Base-by-base conservation (phyloP, 2,797 vertebrate genomes). In the Tapera naevia region DNA sequence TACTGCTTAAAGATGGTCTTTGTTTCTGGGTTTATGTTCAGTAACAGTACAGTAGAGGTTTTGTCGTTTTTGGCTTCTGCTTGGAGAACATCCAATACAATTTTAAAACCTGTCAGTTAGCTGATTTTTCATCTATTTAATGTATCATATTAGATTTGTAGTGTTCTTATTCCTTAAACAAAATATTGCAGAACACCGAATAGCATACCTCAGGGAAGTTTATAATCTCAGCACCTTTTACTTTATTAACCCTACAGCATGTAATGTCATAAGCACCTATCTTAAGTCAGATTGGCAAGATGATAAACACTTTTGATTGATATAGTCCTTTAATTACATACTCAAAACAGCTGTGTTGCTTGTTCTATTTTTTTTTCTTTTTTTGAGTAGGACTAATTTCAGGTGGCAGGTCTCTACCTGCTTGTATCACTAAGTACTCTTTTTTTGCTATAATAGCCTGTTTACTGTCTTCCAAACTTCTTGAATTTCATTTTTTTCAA, bases 101-200 rank as follows among this genome's bases (percentile, higher is more conserved):
- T 96, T 96, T 91, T 27, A 85, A 91, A 91, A 91, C 33, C 41
- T 91, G 75, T 61, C 93, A 89, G n/a, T 86, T 86, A 67, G 60
- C 32, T 80, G 61, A 89, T 91, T 61, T 93, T 91, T 80, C 82
- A 37, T 91, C 10, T 88, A 78, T 86, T 89, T 80, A 64, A 74
- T 61, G 41, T 50, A 46, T 75, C 89, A 46, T 27, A 25, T 65
- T 75, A 64, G 43, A 80, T 88, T 58, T 51, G n/a, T 74, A 25
- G 61, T 28, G 50, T 82, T 89, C 46, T 79, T 88, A 13, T 69
- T 93, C 86, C 56, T 94, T 74, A 89, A 86, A 62, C 70, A 74
- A 94, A 92, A 78, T 73, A 88, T 39, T 83, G 11, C 46, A 61
- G 8, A 28, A 27, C 65, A 37, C 12, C 10, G 32, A 88, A 72